Conservation (phyloP, 2,888 invertebrate genomes). For the Petrophora chlorosata region DNA sequence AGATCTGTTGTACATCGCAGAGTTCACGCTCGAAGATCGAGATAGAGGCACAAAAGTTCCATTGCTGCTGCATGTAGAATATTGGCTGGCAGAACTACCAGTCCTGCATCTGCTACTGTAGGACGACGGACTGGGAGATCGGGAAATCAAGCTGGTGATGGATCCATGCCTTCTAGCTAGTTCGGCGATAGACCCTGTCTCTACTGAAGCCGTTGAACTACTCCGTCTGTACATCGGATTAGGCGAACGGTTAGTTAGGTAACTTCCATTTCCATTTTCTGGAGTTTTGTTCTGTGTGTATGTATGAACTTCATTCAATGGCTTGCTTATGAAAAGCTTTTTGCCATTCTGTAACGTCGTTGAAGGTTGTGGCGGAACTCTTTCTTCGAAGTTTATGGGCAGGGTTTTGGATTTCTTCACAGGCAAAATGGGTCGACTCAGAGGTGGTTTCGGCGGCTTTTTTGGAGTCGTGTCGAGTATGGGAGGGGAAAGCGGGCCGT, state of each 20-base stretch:
- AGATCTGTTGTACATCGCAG: conserved; percentile 68
- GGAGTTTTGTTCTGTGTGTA: conserved; percentile 51
- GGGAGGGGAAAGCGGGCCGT: conserved; percentile 70
- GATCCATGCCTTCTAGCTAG: conserved; percentile 73
- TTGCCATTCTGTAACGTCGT: conserved; percentile 63
- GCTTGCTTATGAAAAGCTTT: conserved; percentile 71
- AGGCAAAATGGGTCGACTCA: conserved; percentile 66
- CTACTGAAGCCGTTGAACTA: conserved; percentile 67
- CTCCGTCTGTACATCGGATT: conserved; percentile 73
- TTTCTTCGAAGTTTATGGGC: conserved; percentile 74
- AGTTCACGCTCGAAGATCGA: conserved; percentile 72
- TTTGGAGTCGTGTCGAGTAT: conserved; percentile 70
- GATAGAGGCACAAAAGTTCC: conserved; percentile 71
- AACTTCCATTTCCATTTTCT: conserved; percentile 62
- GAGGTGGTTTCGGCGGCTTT: conserved; percentile 74
- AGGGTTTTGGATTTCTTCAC: conserved; percentile 76
- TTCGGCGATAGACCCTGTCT: conserved; percentile 78
- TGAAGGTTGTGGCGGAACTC: conserved; percentile 60
- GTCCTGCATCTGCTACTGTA: conserved; percentile 70
- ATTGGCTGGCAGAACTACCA: conserved; percentile 71
- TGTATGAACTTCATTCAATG: conserved; percentile 73
- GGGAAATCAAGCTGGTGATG: conserved; percentile 64
- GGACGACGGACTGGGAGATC: conserved; percentile 84
- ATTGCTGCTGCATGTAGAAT: conserved; percentile 78
- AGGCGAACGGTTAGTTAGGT: conserved; percentile 60